Conservation (phyloP, 1,140 invertebrate species). For the Ceratoteleas bidentatus region DNA sequence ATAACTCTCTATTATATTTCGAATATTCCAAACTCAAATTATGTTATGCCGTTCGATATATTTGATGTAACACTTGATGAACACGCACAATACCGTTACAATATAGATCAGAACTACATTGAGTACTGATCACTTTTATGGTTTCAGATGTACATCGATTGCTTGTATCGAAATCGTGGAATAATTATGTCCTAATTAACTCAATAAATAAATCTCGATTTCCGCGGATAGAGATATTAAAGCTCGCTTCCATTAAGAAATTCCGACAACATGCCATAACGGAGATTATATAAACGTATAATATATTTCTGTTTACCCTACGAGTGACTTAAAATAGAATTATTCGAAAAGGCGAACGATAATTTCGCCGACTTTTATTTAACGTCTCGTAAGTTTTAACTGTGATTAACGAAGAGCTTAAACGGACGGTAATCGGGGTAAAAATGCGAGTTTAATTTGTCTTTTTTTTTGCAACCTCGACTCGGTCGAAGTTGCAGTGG, state of each 20-base stretch:
- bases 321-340: neutral
- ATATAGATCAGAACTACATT: no score
- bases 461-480: no score
- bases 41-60: no score
- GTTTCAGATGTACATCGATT: no score
- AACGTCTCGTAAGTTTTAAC: neutral
- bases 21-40: no score
- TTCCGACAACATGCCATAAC: neutral
- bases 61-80: no score
- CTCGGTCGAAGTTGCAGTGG: no score
- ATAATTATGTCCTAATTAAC: neutral
- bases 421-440: neutral
- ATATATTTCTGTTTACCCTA: constrained; percentile 1
- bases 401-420: neutral
- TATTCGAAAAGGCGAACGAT: neutral
- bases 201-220: neutral
- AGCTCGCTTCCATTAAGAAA: neutral
- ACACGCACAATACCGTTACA: no score
- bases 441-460: neutral
- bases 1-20: no score
- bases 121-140: no score
- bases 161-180: neutral
- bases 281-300: constrained; percentile 2
- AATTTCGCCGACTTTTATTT: neutral
- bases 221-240: neutral